Percentiles rank a stretch among this genome's conserved stretches.
Evolutionary conservation across 2,113 vertebrate genomes (phyloP).

Genomic region (Rattus rattus): DNA sequence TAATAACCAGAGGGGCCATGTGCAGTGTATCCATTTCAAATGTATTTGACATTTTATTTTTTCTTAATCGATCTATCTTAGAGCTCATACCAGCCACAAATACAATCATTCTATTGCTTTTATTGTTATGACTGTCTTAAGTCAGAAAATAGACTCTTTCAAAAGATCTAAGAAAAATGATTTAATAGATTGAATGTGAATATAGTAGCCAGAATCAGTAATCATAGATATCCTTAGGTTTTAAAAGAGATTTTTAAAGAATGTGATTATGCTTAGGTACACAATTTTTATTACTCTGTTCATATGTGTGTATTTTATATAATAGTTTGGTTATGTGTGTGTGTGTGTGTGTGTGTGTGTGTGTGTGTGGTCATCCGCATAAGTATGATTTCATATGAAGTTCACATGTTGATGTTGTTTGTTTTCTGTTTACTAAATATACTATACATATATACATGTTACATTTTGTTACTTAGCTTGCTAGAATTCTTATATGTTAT

Average conservation of each 20-base stretch:
- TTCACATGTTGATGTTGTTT: background rate
- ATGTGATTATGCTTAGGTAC: background rate
- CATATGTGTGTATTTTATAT: too few relatives aligned
- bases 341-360: too few relatives aligned
- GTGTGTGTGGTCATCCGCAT: background rate
- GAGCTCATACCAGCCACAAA: background rate
- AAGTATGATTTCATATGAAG: background rate
- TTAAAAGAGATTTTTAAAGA: background rate
- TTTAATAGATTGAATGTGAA: background rate
- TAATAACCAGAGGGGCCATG: background rate
- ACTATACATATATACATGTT: constrained; percentile 93
- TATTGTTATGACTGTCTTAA: background rate
- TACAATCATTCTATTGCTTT: background rate
- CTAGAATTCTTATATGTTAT: constrained; percentile 96
- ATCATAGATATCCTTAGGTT: background rate
- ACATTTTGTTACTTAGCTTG: constrained; percentile 91
- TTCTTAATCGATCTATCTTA: background rate
- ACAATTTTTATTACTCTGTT: background rate
- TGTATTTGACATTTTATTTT: background rate
- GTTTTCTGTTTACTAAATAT: constrained; percentile 89
- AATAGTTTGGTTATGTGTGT: too few relatives aligned
- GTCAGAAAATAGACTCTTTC: background rate
- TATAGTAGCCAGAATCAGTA: background rate
- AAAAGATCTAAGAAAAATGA: background rate
- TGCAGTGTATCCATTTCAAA: background rate